Evolutionary conservation across 2,113 vertebrate genomes (phyloP).

Genomic region (Lipophrys pholis): DNA sequence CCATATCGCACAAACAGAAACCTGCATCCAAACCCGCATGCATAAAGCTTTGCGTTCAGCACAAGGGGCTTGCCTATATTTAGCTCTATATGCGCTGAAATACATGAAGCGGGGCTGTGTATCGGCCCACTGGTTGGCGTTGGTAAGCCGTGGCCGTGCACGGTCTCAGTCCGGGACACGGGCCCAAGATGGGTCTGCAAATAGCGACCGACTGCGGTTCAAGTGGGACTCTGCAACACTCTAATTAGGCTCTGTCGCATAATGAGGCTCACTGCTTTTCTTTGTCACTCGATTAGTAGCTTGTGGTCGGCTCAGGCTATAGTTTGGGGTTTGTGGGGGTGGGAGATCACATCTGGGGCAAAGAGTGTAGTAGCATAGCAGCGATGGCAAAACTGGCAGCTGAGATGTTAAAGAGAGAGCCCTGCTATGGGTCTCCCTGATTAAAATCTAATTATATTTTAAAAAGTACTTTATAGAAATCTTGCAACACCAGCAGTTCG

Average conservation of each 20-base stretch:
- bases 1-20: constrained; percentile 35
- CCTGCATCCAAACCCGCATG: constrained; percentile 63
- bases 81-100: constrained; percentile 54
- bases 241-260: constrained; percentile 80
- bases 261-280: constrained; percentile 71
- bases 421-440: constrained; percentile 31
- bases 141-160: constrained; percentile 48
- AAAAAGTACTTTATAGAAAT: constrained; percentile 41
- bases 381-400: constrained; percentile 40
- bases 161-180: constrained; percentile 40
- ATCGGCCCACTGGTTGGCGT: constrained; percentile 31
- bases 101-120: constrained; percentile 33
- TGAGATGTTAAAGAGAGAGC: constrained; percentile 36
- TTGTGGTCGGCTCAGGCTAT: constrained; percentile 59
- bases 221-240: constrained; percentile 65
- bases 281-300: constrained; percentile 76
- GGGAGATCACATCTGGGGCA: constrained; percentile 71
- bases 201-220: constrained; percentile 78
- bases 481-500: constrained; percentile 27
- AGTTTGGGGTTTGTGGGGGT: constrained; percentile 80
- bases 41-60: constrained; percentile 46
- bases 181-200: constrained; percentile 60
- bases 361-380: constrained; percentile 54
- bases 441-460: constrained; percentile 61
- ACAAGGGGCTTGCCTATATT: constrained; percentile 55